Evolutionary conservation across 2,113 vertebrate genomes (phyloP).

Genomic region (Calidris pugnax): DNA sequence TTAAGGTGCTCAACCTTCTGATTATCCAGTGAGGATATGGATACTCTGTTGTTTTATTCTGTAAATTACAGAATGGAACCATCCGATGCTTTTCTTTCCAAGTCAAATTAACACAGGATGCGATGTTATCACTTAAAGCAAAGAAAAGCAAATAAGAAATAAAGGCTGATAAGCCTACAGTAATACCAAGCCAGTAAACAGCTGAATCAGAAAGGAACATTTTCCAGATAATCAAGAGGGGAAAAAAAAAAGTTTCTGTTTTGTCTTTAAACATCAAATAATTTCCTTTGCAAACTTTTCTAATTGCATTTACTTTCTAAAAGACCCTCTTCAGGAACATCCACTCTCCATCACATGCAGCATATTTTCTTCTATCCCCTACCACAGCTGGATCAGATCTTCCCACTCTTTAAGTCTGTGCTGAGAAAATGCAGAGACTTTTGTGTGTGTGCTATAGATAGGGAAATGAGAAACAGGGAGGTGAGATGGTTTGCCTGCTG

Average conservation of each 20-base stretch:
- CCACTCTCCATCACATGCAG: background rate
- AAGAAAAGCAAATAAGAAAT: background rate
- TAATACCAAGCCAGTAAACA: background rate
- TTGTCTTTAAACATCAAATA: background rate
- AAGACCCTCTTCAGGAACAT: background rate
- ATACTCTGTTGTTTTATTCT: background rate
- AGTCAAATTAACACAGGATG: background rate
- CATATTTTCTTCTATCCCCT: background rate
- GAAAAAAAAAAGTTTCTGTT: background rate
- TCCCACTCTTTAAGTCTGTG: background rate
- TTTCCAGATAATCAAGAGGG: background rate
- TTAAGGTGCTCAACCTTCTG: background rate
- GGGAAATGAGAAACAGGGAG: background rate
- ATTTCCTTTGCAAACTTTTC: background rate
- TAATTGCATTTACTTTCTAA: background rate
- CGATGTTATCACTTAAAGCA: background rate
- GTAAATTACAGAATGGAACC: background rate
- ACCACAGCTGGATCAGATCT: background rate
- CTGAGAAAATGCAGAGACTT: background rate
- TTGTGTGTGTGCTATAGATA: background rate
- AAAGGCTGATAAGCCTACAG: background rate
- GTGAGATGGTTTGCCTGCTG: background rate
- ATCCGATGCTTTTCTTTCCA: background rate
- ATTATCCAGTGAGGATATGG: background rate
- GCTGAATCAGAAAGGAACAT: background rate